Percentiles rank a stretch among this genome's conserved stretches.
These are phyloP conservation scores for Drosophila yakuba DNA, from an alignment of 1,140 invertebrate species.

Conservation along the genomic window DNA sequence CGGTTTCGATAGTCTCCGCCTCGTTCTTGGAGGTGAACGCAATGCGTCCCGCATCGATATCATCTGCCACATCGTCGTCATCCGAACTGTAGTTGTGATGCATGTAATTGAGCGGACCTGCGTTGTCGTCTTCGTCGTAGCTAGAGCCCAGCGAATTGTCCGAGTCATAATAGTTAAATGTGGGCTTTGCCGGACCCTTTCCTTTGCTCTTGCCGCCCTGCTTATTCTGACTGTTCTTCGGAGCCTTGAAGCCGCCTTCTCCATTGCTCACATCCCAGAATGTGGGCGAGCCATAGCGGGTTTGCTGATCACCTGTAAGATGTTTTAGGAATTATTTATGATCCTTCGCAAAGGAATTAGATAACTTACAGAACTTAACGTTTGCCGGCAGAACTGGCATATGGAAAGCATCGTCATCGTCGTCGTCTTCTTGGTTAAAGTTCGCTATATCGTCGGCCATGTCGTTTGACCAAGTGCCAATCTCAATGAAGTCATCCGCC, in stretches of 20 bases:
- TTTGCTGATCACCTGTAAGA: constrained; percentile 63
- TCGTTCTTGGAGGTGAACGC: constrained; percentile 93
- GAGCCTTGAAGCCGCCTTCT: constrained; percentile 26
- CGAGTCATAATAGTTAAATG: constrained; percentile 69
- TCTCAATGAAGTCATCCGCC: constrained; percentile 88
- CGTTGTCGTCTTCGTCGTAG: constrained; percentile 63
- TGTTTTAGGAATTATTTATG: background rate
- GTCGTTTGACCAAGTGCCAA: constrained; percentile 96
- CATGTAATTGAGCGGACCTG: constrained; percentile 17
- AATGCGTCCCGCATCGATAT: constrained; percentile 85
- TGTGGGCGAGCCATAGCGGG: constrained; percentile 86
- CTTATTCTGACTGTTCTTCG: constrained; percentile 19
- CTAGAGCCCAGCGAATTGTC: constrained; percentile 76
- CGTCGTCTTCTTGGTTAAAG: constrained; percentile 62
- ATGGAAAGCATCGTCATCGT: constrained; percentile 81
- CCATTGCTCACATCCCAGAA: constrained; percentile 84
- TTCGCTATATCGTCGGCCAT: constrained; percentile 87
- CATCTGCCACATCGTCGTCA: constrained; percentile 61
- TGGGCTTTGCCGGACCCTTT: constrained; percentile 29
- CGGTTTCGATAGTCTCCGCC: constrained; percentile 92
- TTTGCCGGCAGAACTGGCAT: constrained; percentile 85
- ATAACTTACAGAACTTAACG: constrained; percentile 85
- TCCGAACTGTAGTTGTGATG: constrained; percentile 54
- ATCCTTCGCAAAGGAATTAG: background rate
- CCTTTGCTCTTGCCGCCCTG: constrained; percentile 10